Evolutionary conservation across 2,113 vertebrate genomes (phyloP).

Genomic region (Fulica atra): DNA sequence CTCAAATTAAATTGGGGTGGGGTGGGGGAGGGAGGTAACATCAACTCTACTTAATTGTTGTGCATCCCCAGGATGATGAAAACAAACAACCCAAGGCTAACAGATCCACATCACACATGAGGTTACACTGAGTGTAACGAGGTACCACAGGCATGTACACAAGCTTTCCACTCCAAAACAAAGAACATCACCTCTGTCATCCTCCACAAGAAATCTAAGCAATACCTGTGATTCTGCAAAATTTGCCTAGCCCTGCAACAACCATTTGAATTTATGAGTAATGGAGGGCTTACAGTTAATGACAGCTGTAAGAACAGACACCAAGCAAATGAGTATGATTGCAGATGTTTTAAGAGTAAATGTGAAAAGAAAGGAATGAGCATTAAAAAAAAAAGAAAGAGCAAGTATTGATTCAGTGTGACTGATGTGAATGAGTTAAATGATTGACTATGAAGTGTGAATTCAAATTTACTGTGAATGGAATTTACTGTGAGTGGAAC

Average conservation of each 20-base stretch:
- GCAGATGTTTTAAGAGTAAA: slow-evolving; percentile 47
- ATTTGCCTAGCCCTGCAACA: neutral
- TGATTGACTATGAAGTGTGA: slow-evolving; percentile 74
- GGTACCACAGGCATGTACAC: rapidly evolving
- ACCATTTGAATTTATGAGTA: neutral
- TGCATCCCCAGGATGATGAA: neutral
- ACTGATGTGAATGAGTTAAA: slow-evolving; percentile 73
- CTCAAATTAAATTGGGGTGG: neutral
- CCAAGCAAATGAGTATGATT: neutral
- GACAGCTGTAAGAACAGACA: neutral
- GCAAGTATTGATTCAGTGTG: slow-evolving; percentile 67
- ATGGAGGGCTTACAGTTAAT: neutral
- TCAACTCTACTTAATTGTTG: neutral
- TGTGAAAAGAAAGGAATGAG: slow-evolving; percentile 53
- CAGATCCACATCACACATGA: rapidly evolving
- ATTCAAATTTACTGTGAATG: slow-evolving; percentile 68
- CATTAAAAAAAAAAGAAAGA: neutral
- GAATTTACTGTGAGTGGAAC: slow-evolving; percentile 63
- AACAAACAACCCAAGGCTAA: neutral
- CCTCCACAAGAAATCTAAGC: neutral
- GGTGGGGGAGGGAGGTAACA: neutral
- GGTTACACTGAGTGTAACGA: neutral
- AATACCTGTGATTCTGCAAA: neutral
- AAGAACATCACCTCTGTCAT: neutral
- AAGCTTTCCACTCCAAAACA: neutral